Base-by-base conservation (phyloP, 2,888 invertebrate genomes). In the Volucella inanis region DNA sequence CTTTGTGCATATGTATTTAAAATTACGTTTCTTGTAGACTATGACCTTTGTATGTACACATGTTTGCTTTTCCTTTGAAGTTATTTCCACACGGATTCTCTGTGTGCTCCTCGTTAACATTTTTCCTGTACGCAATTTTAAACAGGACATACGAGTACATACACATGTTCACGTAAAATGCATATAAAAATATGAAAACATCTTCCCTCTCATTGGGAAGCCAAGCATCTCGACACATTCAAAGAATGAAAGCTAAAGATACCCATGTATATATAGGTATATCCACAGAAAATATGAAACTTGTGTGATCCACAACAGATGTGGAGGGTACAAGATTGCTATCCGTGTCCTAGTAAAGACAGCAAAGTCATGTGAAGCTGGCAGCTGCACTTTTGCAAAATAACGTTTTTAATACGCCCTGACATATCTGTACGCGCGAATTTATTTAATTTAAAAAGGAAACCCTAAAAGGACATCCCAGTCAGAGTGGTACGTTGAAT, bases 321-420 rank as follows among this genome's bases (percentile, higher is more conserved):
- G 71, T 61, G 22, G 55, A 31, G 43, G 12, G 11, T n/a, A 45
- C 14, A 18, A 65, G 10, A 52, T 45, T 50, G 8, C 52, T 50
- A 15, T n/a, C 67, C 14, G 31, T 41, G 9, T n/a, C 39, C 41
- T 0, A 2, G 15, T 8, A 4, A 8, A n/a, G 49, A 49, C 65
- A 64, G 39, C n/a, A 14, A 12, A 18, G 50, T 15, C 62, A 54
- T 65, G 49, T 55, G 55, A 64, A 55, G 41, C 49, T 55, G 74
- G 55, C 74, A 65, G 74, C 55, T 74, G 64, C 64, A 65, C 15
- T 65, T 22, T 57, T 65, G 65, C 11, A 41, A 75, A 75, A 59
- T 75, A 43, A 59, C 43, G 57, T 31, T 31, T 55, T 74, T 65
- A 74, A 74, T 74, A 65, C 74, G 31, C 49, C 18, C 22, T 41